Conservation (phyloP, 2,113 vertebrate genomes). For the Ramphastos sulfuratus region DNA sequence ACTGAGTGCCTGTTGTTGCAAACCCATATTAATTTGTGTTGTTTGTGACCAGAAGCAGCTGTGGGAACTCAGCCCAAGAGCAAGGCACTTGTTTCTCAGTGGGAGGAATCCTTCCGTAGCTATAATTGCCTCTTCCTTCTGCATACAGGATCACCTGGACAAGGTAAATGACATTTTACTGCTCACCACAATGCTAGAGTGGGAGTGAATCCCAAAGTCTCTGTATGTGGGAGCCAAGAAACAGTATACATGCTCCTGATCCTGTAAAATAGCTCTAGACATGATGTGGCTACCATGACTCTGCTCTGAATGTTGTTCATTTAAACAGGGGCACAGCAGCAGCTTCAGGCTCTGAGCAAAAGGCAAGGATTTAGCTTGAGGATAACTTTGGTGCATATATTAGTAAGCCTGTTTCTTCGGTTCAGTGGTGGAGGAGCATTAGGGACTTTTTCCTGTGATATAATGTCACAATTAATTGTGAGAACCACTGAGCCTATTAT, state of each 20-base stretch:
- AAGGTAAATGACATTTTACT: neutral
- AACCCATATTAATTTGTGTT: constrained; percentile 68
- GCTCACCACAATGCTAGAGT: neutral
- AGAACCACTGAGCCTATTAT: neutral
- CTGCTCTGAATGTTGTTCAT: neutral
- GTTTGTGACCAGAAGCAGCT: constrained; percentile 11
- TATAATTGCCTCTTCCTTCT: neutral
- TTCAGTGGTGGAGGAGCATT: neutral
- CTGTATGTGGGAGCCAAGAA: neutral
- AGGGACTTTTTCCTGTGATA: neutral
- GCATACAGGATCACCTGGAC: neutral
- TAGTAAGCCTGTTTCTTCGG: neutral
- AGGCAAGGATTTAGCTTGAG: neutral
- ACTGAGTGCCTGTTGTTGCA: neutral
- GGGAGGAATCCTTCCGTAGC: neutral
- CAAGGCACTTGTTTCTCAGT: neutral
- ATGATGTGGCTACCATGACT: neutral
- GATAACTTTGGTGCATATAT: neutral
- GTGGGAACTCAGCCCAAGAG: neutral
- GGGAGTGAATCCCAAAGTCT: neutral
- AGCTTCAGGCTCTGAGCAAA: neutral
- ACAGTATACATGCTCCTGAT: neutral
- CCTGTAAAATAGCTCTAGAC: neutral
- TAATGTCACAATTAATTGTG: constrained; percentile 2
- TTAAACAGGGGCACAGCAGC: neutral